Conservation (phyloP, 2,797 vertebrate genomes). For the Phaenicophaeus curvirostris region DNA sequence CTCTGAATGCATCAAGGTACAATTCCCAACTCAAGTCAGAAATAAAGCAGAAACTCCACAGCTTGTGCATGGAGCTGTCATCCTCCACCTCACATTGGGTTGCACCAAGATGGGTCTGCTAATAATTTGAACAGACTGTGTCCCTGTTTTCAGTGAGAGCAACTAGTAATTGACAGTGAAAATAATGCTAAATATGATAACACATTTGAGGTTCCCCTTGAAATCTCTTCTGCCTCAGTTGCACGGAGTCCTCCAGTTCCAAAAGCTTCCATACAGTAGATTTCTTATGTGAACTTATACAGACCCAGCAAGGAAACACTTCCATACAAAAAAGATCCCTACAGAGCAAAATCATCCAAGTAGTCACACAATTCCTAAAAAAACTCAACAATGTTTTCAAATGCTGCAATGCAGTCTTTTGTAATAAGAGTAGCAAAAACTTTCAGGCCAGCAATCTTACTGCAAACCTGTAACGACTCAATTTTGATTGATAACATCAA, state of each 20-base stretch:
- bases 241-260: not conserved
- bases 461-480: not conserved
- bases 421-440: not conserved
- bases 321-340: not conserved
- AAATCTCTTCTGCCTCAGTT: not conserved
- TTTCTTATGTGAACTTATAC: not conserved
- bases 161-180: not conserved
- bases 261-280: not conserved
- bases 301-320: not conserved
- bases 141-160: not conserved
- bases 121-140: accelerated
- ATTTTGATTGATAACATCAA: not conserved
- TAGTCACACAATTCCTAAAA: not conserved
- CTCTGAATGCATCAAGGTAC: not conserved
- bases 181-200: not conserved
- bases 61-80: not conserved
- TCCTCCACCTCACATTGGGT: not conserved
- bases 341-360: not conserved
- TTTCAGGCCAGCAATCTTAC: not conserved
- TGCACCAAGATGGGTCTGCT: accelerated
- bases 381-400: not conserved
- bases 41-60: not conserved
- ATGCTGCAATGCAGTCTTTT: not conserved
- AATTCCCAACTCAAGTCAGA: not conserved
- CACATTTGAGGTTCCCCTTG: not conserved